Evolutionary conservation across 2,888 invertebrate species (phyloP).

Genomic region (Dynastes tityus): DNA sequence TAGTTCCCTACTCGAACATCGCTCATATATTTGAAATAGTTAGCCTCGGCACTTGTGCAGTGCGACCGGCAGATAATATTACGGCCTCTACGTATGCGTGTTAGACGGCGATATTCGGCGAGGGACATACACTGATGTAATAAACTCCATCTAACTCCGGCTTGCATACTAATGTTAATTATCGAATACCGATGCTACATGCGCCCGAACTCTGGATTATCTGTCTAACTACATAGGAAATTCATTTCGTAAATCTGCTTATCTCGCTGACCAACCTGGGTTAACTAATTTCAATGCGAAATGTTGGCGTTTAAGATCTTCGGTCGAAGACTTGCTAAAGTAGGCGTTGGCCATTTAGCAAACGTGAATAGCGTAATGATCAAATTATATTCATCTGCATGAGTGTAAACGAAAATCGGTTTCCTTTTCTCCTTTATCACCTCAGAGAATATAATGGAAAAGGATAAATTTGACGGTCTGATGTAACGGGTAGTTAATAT

Average conservation of each 20-base stretch:
- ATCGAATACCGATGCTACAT: slow-evolving; percentile 9
- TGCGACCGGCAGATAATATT: neutral
- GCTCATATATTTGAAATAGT: too few relatives aligned
- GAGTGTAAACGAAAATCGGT: too few relatives aligned
- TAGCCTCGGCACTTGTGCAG: neutral
- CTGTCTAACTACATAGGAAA: slow-evolving; percentile 15
- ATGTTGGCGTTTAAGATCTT: neutral
- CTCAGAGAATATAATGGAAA: too few relatives aligned
- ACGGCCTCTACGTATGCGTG: neutral
- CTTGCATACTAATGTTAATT: slow-evolving; percentile 26
- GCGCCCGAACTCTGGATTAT: neutral
- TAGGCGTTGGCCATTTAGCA: too few relatives aligned
- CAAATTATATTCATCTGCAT: too few relatives aligned
- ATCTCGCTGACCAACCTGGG: slow-evolving; percentile 8
- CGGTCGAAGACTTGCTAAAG: neutral
- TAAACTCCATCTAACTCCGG: slow-evolving; percentile 15
- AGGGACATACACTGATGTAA: neutral
- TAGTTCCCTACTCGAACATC: too few relatives aligned
- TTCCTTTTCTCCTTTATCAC: too few relatives aligned
- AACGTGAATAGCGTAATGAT: too few relatives aligned
- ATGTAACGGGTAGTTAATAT: too few relatives aligned
- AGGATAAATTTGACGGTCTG: too few relatives aligned
- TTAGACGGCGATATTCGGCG: slow-evolving; percentile 5
- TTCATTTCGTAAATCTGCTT: slow-evolving; percentile 27
- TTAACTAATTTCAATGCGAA: neutral